Evolutionary conservation across 92 coral and sea anemone genomes (phyloP), one percentile per base, ranked within the genome.

Genomic region (Zoanthus sociatus): DNA sequence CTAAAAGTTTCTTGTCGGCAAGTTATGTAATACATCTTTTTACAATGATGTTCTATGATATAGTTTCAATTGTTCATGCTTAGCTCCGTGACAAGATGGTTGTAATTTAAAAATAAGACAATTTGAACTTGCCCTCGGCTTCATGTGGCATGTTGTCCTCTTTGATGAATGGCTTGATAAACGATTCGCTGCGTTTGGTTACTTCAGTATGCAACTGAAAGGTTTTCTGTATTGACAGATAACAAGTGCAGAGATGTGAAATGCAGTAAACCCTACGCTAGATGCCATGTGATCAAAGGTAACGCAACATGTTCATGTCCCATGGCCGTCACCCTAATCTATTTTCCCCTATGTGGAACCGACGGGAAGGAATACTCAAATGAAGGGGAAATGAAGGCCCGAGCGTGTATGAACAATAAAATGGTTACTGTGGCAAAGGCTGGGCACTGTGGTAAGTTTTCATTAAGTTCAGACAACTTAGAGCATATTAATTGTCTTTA

Each of bases 261-360:
- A 58, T 77, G 82, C 82, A 32, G 47, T 48, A 77, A 77, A 48
- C 82, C 82, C n/a, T 88, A 92, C 60, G 93, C 85, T 6, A 53
- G 73, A 6, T 94, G 98, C 45, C 20, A 20, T 32, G 94, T 87
- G 55, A 10, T 67, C 0, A 47, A 86, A 30, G 82, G 12, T 32
- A 42, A 84, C n/a, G 94, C 92, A 5, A 66, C 84, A 6, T 96
- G 98, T 87, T 90, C 77, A 9, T 96, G 98, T 81, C 95, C 98
- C 0, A 10, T 78, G 32, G 48, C 85, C 51, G 94, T 96, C 46
- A 78, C 95, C 37, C 16, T 17, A 12, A 44, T 75, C 44, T 86
- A 76, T 61, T 78, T 66, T 13, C 98, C 98, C 21, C 94, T 96
- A 0, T 96, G 98, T 88, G 98, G 96, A 16, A 93, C 98, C 1